These are phyloP conservation scores for Anthopleura sola DNA, from an alignment of 64 coral and sea anemone genomes.

Conservation along the genomic window DNA sequence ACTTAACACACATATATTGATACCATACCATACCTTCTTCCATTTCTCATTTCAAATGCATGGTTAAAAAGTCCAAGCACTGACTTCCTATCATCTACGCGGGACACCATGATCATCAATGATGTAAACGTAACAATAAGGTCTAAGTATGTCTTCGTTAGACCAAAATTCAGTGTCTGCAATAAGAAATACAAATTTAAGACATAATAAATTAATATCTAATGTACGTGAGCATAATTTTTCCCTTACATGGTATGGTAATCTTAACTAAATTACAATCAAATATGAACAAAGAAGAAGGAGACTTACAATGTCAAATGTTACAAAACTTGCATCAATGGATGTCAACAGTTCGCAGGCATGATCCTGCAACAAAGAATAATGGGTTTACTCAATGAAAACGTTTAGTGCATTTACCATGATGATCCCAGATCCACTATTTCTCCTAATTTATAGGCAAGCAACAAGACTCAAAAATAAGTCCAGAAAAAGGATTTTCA, in stretches of 20 bases:
- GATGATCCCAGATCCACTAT: too few species aligned
- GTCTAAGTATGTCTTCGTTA: constrained; percentile 97
- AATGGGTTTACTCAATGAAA: too few species aligned
- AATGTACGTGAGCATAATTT: too few species aligned
- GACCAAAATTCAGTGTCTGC: constrained; percentile 86
- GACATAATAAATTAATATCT: too few species aligned
- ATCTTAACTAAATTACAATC: too few species aligned
- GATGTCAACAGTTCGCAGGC: constrained; percentile 86
- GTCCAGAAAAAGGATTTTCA: too few species aligned
- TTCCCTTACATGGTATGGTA: too few species aligned
- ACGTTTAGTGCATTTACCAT: too few species aligned
- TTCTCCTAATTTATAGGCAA: too few species aligned
- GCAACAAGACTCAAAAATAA: too few species aligned
- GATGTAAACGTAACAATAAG: constrained; percentile 85
- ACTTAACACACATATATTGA: too few species aligned
- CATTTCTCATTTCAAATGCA: constrained; percentile 98
- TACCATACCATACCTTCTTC: constrained; percentile 78
- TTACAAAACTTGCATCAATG: constrained; percentile 99
- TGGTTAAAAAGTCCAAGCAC: constrained; percentile 95
- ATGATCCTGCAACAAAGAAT: constrained; percentile 66
- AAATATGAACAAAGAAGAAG: neutral
- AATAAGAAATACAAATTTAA: neutral
- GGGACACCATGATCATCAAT: constrained; percentile 80
- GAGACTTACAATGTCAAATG: constrained; percentile 97
- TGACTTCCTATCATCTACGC: constrained; percentile 96